These are phyloP conservation scores for Brachyistius frenatus DNA, from an alignment of 2,113 vertebrate genomes.

Conservation along the genomic window DNA sequence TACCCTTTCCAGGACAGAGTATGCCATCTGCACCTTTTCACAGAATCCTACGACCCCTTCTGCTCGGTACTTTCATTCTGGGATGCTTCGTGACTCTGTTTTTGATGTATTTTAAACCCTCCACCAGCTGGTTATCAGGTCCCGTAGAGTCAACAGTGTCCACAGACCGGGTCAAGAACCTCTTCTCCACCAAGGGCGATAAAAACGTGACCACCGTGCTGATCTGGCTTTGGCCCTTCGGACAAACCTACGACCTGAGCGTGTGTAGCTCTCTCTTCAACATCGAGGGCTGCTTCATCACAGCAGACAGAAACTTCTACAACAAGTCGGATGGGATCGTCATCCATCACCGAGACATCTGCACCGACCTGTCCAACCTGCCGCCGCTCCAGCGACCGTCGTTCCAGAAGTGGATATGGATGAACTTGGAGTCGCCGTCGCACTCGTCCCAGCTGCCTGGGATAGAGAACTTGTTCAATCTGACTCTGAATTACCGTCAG, in stretches of 20 bases:
- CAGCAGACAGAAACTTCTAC: slow-evolving; percentile 92
- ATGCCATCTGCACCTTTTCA: slow-evolving; percentile 94
- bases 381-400: slow-evolving; percentile 90
- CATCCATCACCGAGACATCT: slow-evolving; percentile 95
- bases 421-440: slow-evolving; percentile 97
- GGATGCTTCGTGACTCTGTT: slow-evolving; percentile 96
- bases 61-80: slow-evolving; percentile 91
- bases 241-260: slow-evolving; percentile 91
- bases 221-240: slow-evolving; percentile 98
- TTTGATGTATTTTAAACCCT: slow-evolving; percentile 96
- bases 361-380: slow-evolving; percentile 93
- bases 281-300: slow-evolving; percentile 93
- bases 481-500: slow-evolving; percentile 94
- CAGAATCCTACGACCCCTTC: slow-evolving; percentile 95
- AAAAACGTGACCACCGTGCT: slow-evolving; percentile 93
- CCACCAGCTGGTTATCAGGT: slow-evolving; percentile 92
- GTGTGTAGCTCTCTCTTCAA: slow-evolving; percentile 93
- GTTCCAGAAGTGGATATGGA: slow-evolving; percentile 99
- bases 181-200: slow-evolving; percentile 90
- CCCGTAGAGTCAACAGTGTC: slow-evolving; percentile 92
- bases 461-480: slow-evolving; percentile 94
- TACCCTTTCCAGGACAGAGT: slow-evolving; percentile 89
- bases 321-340: slow-evolving; percentile 94
- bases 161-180: slow-evolving; percentile 91
- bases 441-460: slow-evolving; percentile 93